A percentile compares a stretch with the other conserved stretches of the same genome.
Evolutionary conservation across 2,888 invertebrate genomes (phyloP).

Genomic region (Saturnia japonica): DNA sequence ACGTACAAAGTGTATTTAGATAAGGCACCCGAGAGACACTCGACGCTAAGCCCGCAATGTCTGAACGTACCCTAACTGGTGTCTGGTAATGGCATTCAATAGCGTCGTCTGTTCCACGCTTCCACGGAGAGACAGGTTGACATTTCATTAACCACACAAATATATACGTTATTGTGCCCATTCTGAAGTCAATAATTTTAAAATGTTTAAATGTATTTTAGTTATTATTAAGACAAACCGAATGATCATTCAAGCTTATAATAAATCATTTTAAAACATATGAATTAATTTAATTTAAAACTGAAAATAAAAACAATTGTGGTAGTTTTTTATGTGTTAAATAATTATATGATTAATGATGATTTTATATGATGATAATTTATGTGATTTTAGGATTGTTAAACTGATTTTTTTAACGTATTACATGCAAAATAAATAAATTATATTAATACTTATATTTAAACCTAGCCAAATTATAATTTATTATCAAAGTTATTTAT

Average conservation of each 20-base stretch:
- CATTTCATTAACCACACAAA: conserved; percentile 14
- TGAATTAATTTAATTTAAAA: neutral
- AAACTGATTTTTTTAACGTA: too few relatives aligned
- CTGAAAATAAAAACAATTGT: neutral
- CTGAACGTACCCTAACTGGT: conserved; percentile 7
- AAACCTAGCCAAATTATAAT: too few relatives aligned
- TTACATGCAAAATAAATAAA: too few relatives aligned
- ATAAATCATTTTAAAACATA: neutral
- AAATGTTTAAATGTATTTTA: neutral
- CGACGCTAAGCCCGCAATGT: conserved; percentile 10
- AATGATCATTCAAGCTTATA: neutral
- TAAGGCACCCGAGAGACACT: neutral
- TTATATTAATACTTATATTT: too few relatives aligned
- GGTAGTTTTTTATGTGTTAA: too few relatives aligned
- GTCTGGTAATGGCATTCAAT: conserved; percentile 12
- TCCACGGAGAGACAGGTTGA: conserved; percentile 11
- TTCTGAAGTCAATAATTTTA: conserved; percentile 2
- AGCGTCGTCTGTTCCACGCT: conserved; percentile 1
- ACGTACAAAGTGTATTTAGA: neutral
- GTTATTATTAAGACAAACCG: too few relatives aligned
- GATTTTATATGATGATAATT: too few relatives aligned
- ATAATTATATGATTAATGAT: too few relatives aligned
- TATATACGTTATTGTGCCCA: neutral
- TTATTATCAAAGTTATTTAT: too few relatives aligned
- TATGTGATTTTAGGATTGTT: too few relatives aligned